Conservation (phyloP, 2,797 vertebrate genomes). For the Muscicapa comitata region DNA sequence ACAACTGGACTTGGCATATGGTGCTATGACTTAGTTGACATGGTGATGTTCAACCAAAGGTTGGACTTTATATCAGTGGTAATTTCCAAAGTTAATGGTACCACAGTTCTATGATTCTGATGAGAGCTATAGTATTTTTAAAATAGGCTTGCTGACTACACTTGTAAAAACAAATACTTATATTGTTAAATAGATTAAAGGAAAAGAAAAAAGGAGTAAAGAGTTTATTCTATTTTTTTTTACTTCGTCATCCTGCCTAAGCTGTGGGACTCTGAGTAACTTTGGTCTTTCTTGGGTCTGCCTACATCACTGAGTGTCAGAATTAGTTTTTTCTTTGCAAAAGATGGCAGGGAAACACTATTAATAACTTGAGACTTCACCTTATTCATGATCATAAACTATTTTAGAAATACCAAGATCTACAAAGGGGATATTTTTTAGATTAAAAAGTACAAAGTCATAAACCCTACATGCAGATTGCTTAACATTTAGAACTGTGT, state of each 20-base stretch:
- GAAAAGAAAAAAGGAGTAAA: background rate
- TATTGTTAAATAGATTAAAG: background rate
- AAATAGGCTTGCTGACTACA: background rate
- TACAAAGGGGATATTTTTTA: background rate
- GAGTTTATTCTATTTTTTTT: background rate
- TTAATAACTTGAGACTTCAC: background rate
- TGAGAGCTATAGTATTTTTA: background rate
- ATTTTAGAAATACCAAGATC: background rate
- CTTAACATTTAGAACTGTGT: background rate
- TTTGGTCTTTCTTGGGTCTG: background rate
- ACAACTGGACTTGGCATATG: fast-evolving
- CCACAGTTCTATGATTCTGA: background rate
- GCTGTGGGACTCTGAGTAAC: background rate
- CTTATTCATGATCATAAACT: background rate
- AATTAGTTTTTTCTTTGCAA: background rate
- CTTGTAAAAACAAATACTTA: background rate
- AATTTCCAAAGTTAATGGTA: background rate
- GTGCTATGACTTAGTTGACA: background rate
- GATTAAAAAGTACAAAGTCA: background rate
- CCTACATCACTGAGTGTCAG: background rate
- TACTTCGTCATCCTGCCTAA: background rate
- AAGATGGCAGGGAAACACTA: background rate
- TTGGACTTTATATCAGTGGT: background rate
- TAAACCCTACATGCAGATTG: background rate
- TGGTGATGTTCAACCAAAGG: background rate